These are phyloP conservation scores for Triplophysa rosa DNA, from an alignment of 2,113 vertebrate species.

Conservation along the genomic window DNA sequence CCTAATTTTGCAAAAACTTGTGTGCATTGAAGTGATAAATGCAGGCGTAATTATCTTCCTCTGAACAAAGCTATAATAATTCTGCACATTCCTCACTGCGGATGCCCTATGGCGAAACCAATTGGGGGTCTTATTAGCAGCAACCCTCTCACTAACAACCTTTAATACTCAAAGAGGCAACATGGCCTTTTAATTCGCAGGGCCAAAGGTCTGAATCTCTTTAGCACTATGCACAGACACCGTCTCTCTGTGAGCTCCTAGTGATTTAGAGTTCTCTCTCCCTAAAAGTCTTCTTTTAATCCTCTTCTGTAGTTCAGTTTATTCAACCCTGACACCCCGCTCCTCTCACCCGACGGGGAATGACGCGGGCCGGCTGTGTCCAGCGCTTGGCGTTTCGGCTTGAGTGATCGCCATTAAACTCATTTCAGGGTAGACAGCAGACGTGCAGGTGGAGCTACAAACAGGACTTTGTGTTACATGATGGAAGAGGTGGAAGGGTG, in stretches of 20 bases:
- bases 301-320: constrained; percentile 61
- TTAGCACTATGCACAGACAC: constrained; percentile 67
- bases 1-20: background rate
- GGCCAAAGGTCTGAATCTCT: constrained; percentile 65
- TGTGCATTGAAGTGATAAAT: background rate
- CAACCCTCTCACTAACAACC: constrained; percentile 64
- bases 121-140: constrained; percentile 71
- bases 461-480: constrained; percentile 33
- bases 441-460: constrained; percentile 23
- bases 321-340: constrained; percentile 70
- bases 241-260: constrained; percentile 56
- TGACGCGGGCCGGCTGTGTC: constrained; percentile 13
- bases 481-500: constrained; percentile 25
- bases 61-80: constrained; percentile 33
- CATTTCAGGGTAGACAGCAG: constrained; percentile 46
- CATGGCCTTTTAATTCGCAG: constrained; percentile 53
- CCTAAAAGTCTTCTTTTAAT: constrained; percentile 59
- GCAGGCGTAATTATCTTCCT: background rate
- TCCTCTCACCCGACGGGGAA: constrained; percentile 52
- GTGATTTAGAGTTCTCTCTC: constrained; percentile 58
- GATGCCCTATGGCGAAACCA: constrained; percentile 46
- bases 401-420: constrained; percentile 52
- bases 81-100: constrained; percentile 59
- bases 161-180: constrained; percentile 69
- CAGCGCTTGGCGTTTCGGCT: constrained; percentile 40